These are phyloP conservation scores for Brachionichthys hirsutus DNA, from an alignment of 2,113 vertebrate species.

Conservation along the genomic window DNA sequence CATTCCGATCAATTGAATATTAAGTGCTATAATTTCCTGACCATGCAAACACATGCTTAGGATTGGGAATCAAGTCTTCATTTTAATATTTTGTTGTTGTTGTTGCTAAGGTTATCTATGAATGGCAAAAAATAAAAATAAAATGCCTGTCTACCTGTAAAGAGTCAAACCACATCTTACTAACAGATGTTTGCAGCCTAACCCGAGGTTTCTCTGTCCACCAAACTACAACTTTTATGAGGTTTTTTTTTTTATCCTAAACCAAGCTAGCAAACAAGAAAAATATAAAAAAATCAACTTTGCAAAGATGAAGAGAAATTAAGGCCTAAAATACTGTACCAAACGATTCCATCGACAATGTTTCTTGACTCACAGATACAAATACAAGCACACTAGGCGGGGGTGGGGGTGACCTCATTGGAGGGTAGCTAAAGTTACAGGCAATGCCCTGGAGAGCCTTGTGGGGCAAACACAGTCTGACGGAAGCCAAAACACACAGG, in stretches of 20 bases:
- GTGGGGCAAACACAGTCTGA: constrained; percentile 66
- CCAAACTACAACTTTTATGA: constrained; percentile 2
- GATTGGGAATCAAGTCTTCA: constrained; percentile 58
- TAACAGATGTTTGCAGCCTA: constrained; percentile 19
- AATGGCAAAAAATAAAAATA: constrained; percentile 19
- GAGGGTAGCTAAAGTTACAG: constrained; percentile 65
- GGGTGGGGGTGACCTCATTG: constrained; percentile 44
- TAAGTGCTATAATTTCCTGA: constrained; percentile 63
- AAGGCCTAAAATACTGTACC: constrained; percentile 20
- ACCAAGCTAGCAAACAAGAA: constrained; percentile 27
- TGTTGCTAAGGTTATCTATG: constrained; percentile 15
- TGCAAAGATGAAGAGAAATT: constrained; percentile 10
- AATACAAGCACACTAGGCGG: constrained; percentile 35
- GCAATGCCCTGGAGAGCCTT: constrained; percentile 57
- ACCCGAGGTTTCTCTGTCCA: constrained; percentile 15
- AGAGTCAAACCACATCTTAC: constrained; percentile 28
- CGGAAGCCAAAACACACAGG: constrained; percentile 63
- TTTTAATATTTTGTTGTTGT: constrained; percentile 37
- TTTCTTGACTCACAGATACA: constrained; percentile 39
- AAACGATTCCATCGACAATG: constrained; percentile 39
- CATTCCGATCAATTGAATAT: constrained; percentile 45
- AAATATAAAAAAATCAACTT: neutral
- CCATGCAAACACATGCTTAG: constrained; percentile 74
- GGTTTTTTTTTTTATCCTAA: constrained; percentile 25
- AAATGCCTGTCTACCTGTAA: constrained; percentile 31